phyloP scores from a whole-genome alignment of 2,797 vertebrate species.

The Halcyon leucocephala region DNA sequence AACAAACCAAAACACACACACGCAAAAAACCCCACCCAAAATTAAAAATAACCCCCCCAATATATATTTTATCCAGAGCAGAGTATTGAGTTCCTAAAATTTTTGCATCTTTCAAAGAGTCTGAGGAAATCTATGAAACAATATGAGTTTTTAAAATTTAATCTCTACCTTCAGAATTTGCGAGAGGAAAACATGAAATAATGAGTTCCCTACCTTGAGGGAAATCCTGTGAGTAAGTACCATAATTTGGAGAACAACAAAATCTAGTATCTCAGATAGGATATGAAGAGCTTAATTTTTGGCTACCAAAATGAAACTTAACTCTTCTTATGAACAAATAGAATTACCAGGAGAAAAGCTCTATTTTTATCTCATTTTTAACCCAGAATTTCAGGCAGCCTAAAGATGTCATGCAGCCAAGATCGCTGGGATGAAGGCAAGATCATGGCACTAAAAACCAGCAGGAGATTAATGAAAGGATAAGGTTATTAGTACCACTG shows the following conservation, averaged over 20 bases:
- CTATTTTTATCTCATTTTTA: not conserved
- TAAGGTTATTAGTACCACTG: not conserved
- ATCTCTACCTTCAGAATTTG: not conserved
- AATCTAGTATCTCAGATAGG: not conserved
- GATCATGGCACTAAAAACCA: not conserved
- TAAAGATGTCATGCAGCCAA: not conserved
- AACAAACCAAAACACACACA: not conserved
- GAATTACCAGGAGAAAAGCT: not conserved
- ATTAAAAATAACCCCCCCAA: too few species aligned
- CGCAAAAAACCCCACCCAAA: too few species aligned
- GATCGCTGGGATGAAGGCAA: not conserved
- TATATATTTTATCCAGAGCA: not conserved
- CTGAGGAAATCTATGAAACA: not conserved
- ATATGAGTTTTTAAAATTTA: not conserved
- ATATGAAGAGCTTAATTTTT: not conserved
- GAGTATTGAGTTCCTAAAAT: not conserved
- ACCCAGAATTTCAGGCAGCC: not conserved
- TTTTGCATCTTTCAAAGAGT: not conserved
- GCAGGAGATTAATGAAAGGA: not conserved
- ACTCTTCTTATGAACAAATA: not conserved
- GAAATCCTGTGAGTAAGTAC: not conserved
- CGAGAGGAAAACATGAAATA: not conserved
- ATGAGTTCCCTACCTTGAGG: not conserved
- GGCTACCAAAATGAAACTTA: not conserved
- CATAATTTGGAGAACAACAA: not conserved